Evolutionary conservation across 2,888 invertebrate species (phyloP), one percentile per base, ranked within the genome.

Genomic region (Melinaea menophilus): DNA sequence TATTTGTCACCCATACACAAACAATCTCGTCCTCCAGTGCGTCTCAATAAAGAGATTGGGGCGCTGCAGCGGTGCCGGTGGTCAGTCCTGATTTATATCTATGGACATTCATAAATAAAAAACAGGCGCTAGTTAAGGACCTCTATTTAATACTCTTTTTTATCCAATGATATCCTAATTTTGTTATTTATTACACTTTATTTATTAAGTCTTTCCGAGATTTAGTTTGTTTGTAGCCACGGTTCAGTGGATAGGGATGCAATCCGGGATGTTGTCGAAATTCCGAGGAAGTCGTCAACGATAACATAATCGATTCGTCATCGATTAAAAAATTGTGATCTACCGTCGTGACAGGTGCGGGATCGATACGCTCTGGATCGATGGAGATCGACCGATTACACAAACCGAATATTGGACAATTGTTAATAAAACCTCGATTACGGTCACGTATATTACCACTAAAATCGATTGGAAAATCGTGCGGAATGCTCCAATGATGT

Each of bases 321-420:
- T 73, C 79, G 84, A 78, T 76, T 78, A 78, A 73, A 22, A 74
- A 73, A 78, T 77, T 85, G 88, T 88, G 90, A 86, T 88, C 81
- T 86, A 90, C 85, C 79, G 82, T 79, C 82, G 81, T 79, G 81
- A 83, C 86, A 87, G 86, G 87, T 88, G 87, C 80, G 72, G 73
- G 73, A 69, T 69, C 74, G 77, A 73, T 71, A 76, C 82, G 82
- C 81, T 84, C 75, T 73, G 75, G 76, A 81, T 83, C 81, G 77
- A 78, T 80, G 77, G 78, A 80, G 76, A 82, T 78, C 78, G 77
- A 83, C 81, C 82, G 82, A 86, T 86, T 86, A 86, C 84, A 81
- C 80, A 82, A 81, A 82, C 78, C 65, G 71, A 62, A 61, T 77
- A 78, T 80, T 78, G 77, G 70, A 71, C 67, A 51, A 31, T 68